These are phyloP conservation scores for Nephila pilipes DNA, from an alignment of 1,140 invertebrate genomes.

Conservation along the genomic window DNA sequence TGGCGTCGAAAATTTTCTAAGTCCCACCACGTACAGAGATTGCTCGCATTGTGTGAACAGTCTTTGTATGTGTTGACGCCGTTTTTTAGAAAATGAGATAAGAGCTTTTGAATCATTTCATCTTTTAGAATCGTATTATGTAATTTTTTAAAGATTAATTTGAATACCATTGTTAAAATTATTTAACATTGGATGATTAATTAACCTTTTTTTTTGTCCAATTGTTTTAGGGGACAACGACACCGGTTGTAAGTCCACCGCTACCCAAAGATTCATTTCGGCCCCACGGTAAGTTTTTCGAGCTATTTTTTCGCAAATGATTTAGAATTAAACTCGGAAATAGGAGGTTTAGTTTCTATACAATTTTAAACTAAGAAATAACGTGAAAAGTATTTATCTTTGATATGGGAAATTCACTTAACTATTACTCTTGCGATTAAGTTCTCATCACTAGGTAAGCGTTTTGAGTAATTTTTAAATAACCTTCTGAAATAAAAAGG, in stretches of 20 bases:
- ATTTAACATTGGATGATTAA: not conserved
- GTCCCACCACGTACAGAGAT: conserved; percentile 64
- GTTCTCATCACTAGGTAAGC: too few relatives aligned
- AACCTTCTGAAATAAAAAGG: too few relatives aligned
- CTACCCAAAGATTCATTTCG: conserved; percentile 59
- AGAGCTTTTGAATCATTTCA: not conserved
- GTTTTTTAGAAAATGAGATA: not conserved
- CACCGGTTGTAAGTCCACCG: conserved; percentile 57
- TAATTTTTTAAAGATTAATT: not conserved
- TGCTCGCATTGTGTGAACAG: not conserved
- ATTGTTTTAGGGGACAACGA: conserved; percentile 75
- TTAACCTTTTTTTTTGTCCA: conserved; percentile 6
- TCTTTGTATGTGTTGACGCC: conserved; percentile 6
- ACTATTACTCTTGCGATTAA: too few relatives aligned
- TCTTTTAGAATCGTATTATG: not conserved
- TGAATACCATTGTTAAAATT: not conserved
- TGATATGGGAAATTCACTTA: too few relatives aligned
- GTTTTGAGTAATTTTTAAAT: too few relatives aligned
- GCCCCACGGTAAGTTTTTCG: conserved; percentile 52
- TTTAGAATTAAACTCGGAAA: not conserved
- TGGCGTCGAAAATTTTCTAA: conserved; percentile 74
- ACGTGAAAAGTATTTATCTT: not conserved
- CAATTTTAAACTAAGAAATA: not conserved
- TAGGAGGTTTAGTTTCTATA: not conserved
- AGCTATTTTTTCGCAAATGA: not conserved